phyloP scores from a whole-genome alignment of 2,113 vertebrate species.

The Syngnathus typhle region DNA sequence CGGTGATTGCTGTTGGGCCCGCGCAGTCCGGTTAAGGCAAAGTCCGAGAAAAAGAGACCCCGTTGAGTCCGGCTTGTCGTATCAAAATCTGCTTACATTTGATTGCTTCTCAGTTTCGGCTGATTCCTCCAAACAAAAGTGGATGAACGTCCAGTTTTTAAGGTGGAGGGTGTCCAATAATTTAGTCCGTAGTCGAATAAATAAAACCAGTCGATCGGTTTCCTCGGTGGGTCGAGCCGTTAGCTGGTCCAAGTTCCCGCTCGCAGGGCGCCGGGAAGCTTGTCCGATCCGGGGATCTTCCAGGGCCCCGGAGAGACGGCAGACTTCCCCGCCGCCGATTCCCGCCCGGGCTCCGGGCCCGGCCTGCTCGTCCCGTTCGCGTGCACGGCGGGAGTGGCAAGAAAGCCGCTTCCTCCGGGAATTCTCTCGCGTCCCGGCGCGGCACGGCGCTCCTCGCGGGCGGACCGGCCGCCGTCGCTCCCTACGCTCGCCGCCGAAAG shows the following conservation, averaged over 20 bases:
- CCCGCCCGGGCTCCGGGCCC: slow-evolving; percentile 58
- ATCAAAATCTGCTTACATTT: slow-evolving; percentile 46
- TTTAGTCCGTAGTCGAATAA: slow-evolving; percentile 82
- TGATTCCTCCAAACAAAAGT: slow-evolving; percentile 44
- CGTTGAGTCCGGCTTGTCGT: slow-evolving; percentile 33
- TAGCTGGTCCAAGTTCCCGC: slow-evolving; percentile 89
- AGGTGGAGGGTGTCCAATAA: slow-evolving; percentile 91
- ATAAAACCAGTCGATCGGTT: slow-evolving; percentile 53
- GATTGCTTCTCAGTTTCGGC: slow-evolving; percentile 52
- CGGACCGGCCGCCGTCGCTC: slow-evolving; percentile 78
- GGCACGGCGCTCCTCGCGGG: slow-evolving; percentile 67
- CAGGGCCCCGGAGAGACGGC: slow-evolving; percentile 91
- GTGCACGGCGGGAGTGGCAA: slow-evolving; percentile 45
- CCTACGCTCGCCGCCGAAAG: slow-evolving; percentile 78
- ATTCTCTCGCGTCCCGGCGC: slow-evolving; percentile 73
- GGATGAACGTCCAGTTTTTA: slow-evolving; percentile 77
- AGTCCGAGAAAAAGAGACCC: slow-evolving; percentile 81
- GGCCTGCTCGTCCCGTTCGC: slow-evolving; percentile 65
- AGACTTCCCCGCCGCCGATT: slow-evolving; percentile 77
- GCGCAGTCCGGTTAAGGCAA: slow-evolving; percentile 94
- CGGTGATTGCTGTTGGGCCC: slow-evolving; percentile 65
- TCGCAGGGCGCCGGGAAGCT: slow-evolving; percentile 83
- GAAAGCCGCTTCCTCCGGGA: slow-evolving; percentile 59
- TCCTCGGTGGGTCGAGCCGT: slow-evolving; percentile 20
- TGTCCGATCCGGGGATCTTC: slow-evolving; percentile 94